phyloP scores from a whole-genome alignment of 2,113 vertebrate species.

The Aegypius monachus region DNA sequence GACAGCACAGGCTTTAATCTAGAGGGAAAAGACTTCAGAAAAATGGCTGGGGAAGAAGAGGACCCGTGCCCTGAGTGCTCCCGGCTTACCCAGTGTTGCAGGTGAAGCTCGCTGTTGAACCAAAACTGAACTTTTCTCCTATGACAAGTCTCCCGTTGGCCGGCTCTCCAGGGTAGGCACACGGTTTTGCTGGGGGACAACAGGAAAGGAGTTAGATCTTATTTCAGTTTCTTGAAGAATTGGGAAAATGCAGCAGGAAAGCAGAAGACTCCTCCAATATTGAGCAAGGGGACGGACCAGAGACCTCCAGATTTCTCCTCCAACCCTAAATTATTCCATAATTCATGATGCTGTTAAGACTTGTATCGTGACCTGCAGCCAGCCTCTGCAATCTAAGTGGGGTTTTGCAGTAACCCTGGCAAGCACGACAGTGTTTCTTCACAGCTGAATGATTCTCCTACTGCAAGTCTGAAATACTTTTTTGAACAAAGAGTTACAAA shows the following conservation, averaged over 20 bases:
- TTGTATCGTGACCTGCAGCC: neutral
- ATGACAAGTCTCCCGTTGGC: neutral
- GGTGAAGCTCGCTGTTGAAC: neutral
- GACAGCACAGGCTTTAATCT: neutral
- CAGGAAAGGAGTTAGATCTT: neutral
- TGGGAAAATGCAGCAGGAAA: neutral
- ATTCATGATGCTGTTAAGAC: neutral
- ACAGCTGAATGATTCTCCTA: neutral
- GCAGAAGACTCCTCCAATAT: neutral
- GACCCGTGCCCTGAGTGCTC: neutral
- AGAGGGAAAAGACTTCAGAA: neutral
- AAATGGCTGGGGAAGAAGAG: rapidly evolving
- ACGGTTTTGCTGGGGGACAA: neutral
- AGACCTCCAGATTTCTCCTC: neutral
- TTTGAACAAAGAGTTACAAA: neutral
- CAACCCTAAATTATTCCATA: rapidly evolving
- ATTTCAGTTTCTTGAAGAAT: neutral
- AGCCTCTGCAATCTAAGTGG: neutral
- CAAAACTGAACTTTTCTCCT: rapidly evolving
- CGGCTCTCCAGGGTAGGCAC: neutral
- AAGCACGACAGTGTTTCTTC: rapidly evolving
- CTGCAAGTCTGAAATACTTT: neutral
- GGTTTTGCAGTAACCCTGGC: neutral
- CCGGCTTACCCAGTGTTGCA: conserved; percentile 23
- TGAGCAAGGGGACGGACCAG: neutral